Percentiles rank a stretch among this genome's conserved stretches.
Evolutionary conservation across 1,140 invertebrate genomes (phyloP).

Genomic region (Stegodyphus dumicola): DNA sequence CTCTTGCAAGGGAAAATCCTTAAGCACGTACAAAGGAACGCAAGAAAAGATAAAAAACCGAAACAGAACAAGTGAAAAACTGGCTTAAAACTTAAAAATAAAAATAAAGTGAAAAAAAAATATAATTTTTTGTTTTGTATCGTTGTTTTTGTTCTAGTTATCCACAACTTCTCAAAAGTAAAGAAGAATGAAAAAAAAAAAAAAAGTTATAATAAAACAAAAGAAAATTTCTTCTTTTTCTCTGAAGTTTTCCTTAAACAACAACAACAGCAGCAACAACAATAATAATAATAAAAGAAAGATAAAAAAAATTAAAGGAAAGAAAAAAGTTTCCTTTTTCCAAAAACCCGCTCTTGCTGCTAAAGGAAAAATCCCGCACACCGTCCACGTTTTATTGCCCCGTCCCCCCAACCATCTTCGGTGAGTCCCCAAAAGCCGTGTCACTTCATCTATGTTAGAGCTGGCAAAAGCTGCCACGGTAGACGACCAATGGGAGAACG

Average conservation of each 20-base stretch:
- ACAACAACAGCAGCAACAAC: slow-evolving; percentile 20
- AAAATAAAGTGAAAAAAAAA: slow-evolving; percentile 11
- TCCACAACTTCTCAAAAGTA: slow-evolving; percentile 48
- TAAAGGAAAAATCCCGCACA: slow-evolving; percentile 48
- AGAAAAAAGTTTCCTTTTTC: slow-evolving; percentile 13
- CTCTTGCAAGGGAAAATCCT: slow-evolving; percentile 43
- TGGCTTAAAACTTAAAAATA: slow-evolving; percentile 39
- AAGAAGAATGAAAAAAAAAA: background rate
- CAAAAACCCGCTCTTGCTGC: background rate
- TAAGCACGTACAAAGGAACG: slow-evolving; percentile 52
- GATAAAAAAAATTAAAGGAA: slow-evolving; percentile 27
- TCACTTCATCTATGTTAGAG: slow-evolving; percentile 53
- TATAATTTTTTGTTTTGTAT: slow-evolving; percentile 1
- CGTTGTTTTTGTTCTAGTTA: slow-evolving; percentile 33
- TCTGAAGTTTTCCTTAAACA: slow-evolving; percentile 53
- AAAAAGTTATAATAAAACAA: background rate
- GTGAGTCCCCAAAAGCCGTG: slow-evolving; percentile 13
- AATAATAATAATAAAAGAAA: background rate
- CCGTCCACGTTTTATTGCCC: slow-evolving; percentile 58
- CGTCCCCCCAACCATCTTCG: background rate
- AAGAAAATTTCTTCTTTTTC: slow-evolving; percentile 22
- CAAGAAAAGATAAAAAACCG: slow-evolving; percentile 34
- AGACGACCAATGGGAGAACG: slow-evolving; percentile 24
- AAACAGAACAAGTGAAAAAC: slow-evolving; percentile 57
- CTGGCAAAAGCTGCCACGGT: background rate